Evolutionary conservation across 2,888 invertebrate genomes (phyloP), one percentile per base, ranked within the genome.

Genomic region (Aproaerema taeniolella): DNA sequence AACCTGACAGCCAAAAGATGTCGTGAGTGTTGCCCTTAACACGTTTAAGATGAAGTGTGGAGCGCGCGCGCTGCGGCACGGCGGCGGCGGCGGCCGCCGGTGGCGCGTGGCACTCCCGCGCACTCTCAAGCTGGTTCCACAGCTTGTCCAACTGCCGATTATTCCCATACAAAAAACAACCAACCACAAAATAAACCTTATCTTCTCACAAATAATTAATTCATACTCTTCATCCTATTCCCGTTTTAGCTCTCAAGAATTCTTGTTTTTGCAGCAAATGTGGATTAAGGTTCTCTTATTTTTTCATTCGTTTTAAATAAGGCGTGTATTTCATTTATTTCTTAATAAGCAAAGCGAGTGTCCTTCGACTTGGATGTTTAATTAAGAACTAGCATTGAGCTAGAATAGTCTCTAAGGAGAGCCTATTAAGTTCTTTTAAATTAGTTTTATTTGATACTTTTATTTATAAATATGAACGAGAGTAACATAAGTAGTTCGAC

Each of bases 321-420:
- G 63, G 65, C 63, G 59, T 69, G 64, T 70, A 61, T 66, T 75
- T 68, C 67, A 75, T 76, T 79, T 74, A 73, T 71, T 75, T 80
- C 73, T 79, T 78, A 77, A 77, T 77, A 79, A 72, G 71, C 62
- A 47, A 61, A 57, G 55, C 63, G 61, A 67, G 61, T 58, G 57
- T 62, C 59, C 61, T 55, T 57, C 49, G 55, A 49, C 55, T 61
- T 45, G 52, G 55, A 56, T 57, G 66, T 73, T 78, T 80, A 80
- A 82, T 81, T 81, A 81, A 76, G 64, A 43, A 67, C 70, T 67
- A 72, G 67, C 26, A 37, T 16, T 16, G 35, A 35, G 28, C 5
- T 35, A 14, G 25, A 20, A 4, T 20, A 10, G 12, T n/a, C 20
- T 14, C 25, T 34, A n/a, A 9, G 25, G 34, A 34, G 34, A 34